Percentiles rank a stretch among this genome's conserved stretches.
Conservation (phyloP, 2,113 vertebrate genomes). For the Catagonus wagneri region DNA sequence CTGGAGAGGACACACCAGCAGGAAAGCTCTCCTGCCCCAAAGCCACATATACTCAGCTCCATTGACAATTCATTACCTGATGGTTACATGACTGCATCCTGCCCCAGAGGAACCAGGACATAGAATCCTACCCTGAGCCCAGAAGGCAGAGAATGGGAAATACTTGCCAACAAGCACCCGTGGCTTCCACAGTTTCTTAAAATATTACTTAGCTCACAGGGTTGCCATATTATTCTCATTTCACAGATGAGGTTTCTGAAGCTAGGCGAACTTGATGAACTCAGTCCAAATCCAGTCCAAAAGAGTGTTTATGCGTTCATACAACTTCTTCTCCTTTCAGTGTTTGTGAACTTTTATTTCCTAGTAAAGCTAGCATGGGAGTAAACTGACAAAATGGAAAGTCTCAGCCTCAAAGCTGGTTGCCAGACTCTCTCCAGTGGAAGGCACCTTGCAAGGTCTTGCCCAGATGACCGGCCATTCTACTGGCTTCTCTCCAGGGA, state of each 20-base stretch:
- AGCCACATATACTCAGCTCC: neutral
- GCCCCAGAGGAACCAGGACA: neutral
- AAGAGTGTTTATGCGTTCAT: neutral
- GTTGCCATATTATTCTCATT: neutral
- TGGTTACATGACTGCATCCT: neutral
- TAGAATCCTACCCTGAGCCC: neutral
- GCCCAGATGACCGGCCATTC: neutral
- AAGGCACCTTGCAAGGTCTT: neutral
- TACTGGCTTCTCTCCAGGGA: neutral
- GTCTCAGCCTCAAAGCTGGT: neutral
- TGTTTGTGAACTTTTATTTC: neutral
- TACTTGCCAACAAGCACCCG: neutral
- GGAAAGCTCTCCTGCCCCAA: rapidly evolving
- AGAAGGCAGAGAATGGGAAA: neutral
- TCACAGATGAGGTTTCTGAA: neutral
- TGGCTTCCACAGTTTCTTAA: neutral
- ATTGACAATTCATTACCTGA: neutral
- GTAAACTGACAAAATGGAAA: rapidly evolving
- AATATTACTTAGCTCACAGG: neutral
- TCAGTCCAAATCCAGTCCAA: neutral
- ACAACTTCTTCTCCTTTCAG: neutral
- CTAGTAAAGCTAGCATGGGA: neutral
- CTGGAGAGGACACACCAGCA: neutral
- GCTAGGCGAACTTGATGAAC: neutral
- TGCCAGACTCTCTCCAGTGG: neutral